Percentiles rank a stretch among this genome's conserved stretches.
Evolutionary conservation across 2,113 vertebrate species (phyloP).

Genomic region (Capreolus pygargus): DNA sequence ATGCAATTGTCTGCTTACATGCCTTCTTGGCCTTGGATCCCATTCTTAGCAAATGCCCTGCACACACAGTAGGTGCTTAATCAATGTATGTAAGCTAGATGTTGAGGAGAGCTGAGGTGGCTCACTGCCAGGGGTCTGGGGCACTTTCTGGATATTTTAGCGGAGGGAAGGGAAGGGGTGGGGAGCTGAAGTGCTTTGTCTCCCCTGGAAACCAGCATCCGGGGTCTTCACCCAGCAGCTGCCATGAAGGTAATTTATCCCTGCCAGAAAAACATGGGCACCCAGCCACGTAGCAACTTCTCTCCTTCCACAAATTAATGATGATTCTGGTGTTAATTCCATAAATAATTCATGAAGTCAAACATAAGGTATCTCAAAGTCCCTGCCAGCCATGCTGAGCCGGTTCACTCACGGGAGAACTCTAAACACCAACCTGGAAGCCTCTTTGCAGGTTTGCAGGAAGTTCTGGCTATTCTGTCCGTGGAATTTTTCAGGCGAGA

Average conservation of each 20-base stretch:
- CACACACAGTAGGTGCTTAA: neutral
- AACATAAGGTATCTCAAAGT: constrained; percentile 69
- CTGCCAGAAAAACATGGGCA: constrained; percentile 50
- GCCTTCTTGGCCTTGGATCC: neutral
- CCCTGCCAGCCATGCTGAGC: constrained; percentile 51
- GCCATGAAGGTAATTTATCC: constrained; percentile 38
- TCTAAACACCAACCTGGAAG: constrained; percentile 70
- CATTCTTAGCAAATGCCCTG: no score
- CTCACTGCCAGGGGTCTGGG: neutral
- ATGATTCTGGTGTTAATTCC: constrained; percentile 80
- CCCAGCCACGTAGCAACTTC: constrained; percentile 26
- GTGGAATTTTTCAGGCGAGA: neutral
- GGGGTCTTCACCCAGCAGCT: neutral
- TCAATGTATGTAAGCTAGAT: neutral
- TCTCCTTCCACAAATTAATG: constrained; percentile 75
- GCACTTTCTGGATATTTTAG: neutral
- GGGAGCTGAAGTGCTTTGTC: neutral
- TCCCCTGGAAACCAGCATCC: constrained; percentile 52
- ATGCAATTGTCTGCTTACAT: neutral
- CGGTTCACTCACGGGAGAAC: constrained; percentile 64
- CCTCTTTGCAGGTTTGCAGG: neutral
- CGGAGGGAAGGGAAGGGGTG: neutral
- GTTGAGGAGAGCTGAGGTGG: neutral
- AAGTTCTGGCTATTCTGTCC: neutral
- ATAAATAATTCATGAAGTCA: constrained; percentile 86